Base-by-base conservation (phyloP, 2,797 vertebrate genomes). In the Lagorchestes hirsutus region DNA sequence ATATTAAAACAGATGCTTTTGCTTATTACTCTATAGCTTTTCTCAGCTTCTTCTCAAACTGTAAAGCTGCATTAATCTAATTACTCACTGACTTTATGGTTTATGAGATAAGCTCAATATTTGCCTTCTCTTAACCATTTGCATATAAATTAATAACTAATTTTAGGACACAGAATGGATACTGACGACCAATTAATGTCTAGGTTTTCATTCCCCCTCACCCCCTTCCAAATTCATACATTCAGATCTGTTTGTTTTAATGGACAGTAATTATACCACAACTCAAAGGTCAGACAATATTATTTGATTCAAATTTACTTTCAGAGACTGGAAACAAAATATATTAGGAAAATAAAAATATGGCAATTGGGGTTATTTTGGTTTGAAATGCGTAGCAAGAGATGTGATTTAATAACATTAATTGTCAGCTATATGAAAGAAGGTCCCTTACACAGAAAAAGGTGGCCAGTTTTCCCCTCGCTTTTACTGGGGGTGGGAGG, bases 1-100 rank as follows among this genome's bases (percentile, higher is more conserved):
- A 93, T 93, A 97, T 0, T 3, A 96, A 91, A 94, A 97, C 96
- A 98, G 96, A 98, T 97, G 96, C 55, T 57, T 92, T 93, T 31
- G 0, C 34, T 31, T 31, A 67, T 62, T 62, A 62, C 31, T 13
- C 24, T 3, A 12, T 31, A 50, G 10, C 31, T 12, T 46, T 55
- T n/a, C 27, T 58, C 24, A 74, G 8, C 10, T 91, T 54, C 87
- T 87, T 74, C 59, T 56, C 90, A 22, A 54, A 74, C 22, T 94
- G 59, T 0, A 40, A 4, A 54, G 8, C 91, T 29, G 10, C 3
- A 59, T 11, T 31, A 54, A 34, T 28, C 28, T 62, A 92, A 29
- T 92, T n/a, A 29, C 11, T 62, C 59, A 55, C 8, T 34, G 22
- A 13, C 56, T 58, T 57, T 93, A 52, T n/a, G 57, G 50, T 59